A percentile compares a stretch with the other conserved stretches of the same genome.
phyloP scores from a whole-genome alignment of 1,140 invertebrate genomes.

The Aricia agestis region DNA sequence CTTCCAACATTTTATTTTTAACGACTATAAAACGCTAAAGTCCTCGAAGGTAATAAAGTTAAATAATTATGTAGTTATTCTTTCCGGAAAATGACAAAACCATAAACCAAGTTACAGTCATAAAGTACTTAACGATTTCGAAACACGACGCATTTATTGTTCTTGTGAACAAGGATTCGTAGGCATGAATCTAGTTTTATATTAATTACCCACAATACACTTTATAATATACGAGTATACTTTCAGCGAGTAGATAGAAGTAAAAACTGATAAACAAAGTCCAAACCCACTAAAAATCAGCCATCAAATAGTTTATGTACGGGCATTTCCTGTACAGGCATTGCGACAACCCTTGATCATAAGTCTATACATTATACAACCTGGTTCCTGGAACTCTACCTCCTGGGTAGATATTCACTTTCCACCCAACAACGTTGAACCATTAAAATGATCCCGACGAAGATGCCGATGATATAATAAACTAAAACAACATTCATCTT shows the following conservation, averaged over 20 bases:
- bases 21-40: neutral
- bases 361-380: no score
- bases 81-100: constrained; percentile 2
- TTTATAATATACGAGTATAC: neutral
- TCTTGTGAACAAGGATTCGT: neutral
- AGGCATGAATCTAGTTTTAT: neutral
- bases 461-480: neutral
- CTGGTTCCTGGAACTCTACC: no score
- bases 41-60: neutral
- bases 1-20: neutral
- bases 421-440: no score
- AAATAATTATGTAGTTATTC: constrained; percentile 11
- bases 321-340: no score
- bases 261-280: no score
- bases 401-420: no score
- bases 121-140: neutral
- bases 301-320: no score
- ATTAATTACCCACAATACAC: neutral
- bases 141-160: constrained; percentile 1
- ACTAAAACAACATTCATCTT: neutral
- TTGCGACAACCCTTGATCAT: no score
- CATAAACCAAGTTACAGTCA: neutral
- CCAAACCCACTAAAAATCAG: no score
- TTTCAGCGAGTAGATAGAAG: neutral
- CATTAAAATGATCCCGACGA: neutral